Evolutionary conservation across 2,888 invertebrate genomes (phyloP).

Genomic region (Dinocampus coccinellae): DNA sequence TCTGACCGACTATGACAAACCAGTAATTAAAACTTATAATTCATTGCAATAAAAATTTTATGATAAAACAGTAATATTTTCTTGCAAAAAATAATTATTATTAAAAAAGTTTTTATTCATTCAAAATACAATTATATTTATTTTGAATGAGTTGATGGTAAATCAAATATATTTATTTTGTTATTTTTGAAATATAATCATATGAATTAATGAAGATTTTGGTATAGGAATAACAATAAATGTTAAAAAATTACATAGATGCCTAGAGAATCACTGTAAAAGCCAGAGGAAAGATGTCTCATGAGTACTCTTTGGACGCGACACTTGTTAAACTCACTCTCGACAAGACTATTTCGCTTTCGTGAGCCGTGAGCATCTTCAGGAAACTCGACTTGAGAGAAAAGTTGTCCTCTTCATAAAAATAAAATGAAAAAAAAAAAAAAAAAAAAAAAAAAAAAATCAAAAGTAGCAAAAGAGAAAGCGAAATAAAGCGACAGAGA

Average conservation of each 20-base stretch:
- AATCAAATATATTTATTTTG: too few species aligned
- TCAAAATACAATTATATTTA: neutral
- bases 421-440: neutral
- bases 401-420: slow-evolving; percentile 7
- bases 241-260: slow-evolving; percentile 1
- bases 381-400: slow-evolving; percentile 18
- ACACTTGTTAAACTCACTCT: slow-evolving; percentile 20
- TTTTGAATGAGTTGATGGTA: neutral
- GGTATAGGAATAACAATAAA: neutral
- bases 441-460: neutral
- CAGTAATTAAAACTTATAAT: neutral
- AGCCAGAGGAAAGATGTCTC: slow-evolving; percentile 15
- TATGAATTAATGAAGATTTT: neutral
- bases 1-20: neutral
- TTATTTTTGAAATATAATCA: neutral
- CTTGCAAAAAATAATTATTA: neutral
- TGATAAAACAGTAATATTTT: neutral
- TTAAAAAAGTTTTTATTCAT: neutral
- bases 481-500: neutral
- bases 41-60: neutral
- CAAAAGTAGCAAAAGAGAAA: neutral
- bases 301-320: slow-evolving; percentile 15
- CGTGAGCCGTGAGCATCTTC: slow-evolving; percentile 13
- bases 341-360: slow-evolving; percentile 9
- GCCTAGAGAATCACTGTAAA: neutral